Evolutionary conservation across 2,888 invertebrate species (phyloP), one percentile per base, ranked within the genome.

Genomic region (Gymnoscelis rufifasciata): DNA sequence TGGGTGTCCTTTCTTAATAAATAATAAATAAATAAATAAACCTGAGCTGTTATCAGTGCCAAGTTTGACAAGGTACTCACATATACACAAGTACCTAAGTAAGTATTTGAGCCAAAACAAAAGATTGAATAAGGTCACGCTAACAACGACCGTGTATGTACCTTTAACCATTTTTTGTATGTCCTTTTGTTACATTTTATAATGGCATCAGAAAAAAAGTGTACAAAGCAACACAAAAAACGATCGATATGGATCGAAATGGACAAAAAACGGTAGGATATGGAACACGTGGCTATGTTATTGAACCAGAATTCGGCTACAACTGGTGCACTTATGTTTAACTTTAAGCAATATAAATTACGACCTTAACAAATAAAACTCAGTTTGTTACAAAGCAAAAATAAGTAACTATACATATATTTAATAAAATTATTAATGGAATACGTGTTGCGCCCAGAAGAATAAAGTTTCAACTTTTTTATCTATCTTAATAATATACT

Each of bases 281-380:
- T 57, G 45, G 52, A 71, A 75, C 74, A 78, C 79, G 78, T 78
- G 78, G 77, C 65, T 56, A 48, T 56, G 53, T 48, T 43, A 45
- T 40, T 38, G 52, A 50, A 38, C 37, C 47, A 42, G 54, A 57
- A 53, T 54, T 48, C 44, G 43, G 48, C 44, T 49, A 38, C 40
- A 37, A 56, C 51, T 39, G 42, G 51, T 51, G 47, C 54, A 39
- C n/a, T 35, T 35, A 27, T 23, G 33, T 11, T 38, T 26, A 8
- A n/a, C 31, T 15, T 14, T 14, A 33, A 33, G n/a, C n/a, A 31
- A 6, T 7, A n/a, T n/a, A n/a, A n/a, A n/a, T n/a, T n/a, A n/a
- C n/a, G n/a, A n/a, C n/a, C n/a, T n/a, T n/a, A n/a, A n/a, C n/a
- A n/a, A n/a, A n/a, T n/a, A n/a, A n/a, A n/a, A n/a, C n/a, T n/a